phyloP scores from a whole-genome alignment of 2,113 vertebrate genomes.

The Phalacrocorax aristotelis region DNA sequence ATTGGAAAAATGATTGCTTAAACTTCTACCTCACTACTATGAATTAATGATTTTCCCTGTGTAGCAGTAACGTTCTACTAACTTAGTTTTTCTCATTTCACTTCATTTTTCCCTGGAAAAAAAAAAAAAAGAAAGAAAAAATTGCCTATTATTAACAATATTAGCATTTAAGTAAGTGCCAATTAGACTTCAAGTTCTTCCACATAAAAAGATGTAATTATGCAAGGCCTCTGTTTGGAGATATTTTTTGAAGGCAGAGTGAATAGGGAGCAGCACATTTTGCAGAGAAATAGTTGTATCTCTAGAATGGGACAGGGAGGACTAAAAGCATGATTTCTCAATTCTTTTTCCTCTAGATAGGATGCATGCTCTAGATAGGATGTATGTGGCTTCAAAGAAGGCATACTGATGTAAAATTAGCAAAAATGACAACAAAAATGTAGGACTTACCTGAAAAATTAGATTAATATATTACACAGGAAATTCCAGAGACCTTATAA shows the following conservation, averaged over 20 bases:
- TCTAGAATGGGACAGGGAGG: not conserved
- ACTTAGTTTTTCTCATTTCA: not conserved
- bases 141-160: not conserved
- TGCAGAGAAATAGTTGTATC: not conserved
- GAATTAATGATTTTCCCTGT: not conserved
- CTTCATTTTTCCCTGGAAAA: not conserved
- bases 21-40: not conserved
- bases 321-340: not conserved
- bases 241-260: not conserved
- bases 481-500: not conserved
- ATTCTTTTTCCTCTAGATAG: not conserved
- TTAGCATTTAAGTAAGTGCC: not conserved
- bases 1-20: not conserved
- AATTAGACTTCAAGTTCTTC: not conserved
- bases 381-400: not conserved
- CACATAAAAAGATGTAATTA: not conserved
- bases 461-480: not conserved
- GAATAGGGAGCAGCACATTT: not conserved
- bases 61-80: not conserved
- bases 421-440: not conserved
- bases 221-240: not conserved
- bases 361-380: not conserved
- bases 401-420: not conserved
- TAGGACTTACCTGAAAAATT: not conserved
- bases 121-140: too few relatives aligned